A percentile compares a stretch with the other conserved stretches of the same genome.
Conservation (phyloP, 2,888 invertebrate species). For the Ennomos erosarius region DNA sequence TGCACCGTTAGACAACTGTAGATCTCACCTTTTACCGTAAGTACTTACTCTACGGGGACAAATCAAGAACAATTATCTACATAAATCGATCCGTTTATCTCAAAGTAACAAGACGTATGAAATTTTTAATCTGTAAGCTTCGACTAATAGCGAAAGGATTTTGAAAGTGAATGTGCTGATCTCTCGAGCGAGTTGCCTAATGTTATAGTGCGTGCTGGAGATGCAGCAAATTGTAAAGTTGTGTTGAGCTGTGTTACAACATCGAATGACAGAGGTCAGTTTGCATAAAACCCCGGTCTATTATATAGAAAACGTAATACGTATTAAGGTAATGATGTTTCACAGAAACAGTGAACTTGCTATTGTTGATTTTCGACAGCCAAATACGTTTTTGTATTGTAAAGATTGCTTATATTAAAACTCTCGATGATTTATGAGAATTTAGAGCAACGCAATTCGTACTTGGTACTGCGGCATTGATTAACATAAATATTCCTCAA, state of each 20-base stretch:
- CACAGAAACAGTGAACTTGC: constrained; percentile 27
- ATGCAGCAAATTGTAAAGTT: constrained; percentile 50
- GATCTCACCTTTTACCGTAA: constrained; percentile 39
- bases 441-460: not conserved
- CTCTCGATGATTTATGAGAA: not conserved
- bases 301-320: constrained; percentile 22
- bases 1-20: constrained; percentile 38
- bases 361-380: constrained; percentile 12
- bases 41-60: constrained; percentile 23
- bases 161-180: constrained; percentile 66
- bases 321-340: constrained; percentile 29
- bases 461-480: constrained; percentile 1
- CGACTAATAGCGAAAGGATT: constrained; percentile 53
- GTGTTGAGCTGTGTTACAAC: constrained; percentile 50
- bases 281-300: constrained; percentile 37
- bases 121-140: constrained; percentile 9
- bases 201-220: constrained; percentile 48
- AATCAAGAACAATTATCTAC: not conserved
- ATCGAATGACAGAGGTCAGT: constrained; percentile 44
- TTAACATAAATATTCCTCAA: constrained; percentile 12
- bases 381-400: no score
- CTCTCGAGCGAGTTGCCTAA: constrained; percentile 49
- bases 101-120: not conserved
- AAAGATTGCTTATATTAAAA: not conserved
- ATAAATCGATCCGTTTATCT: not conserved